phyloP scores from a whole-genome alignment of 2,113 vertebrate species.

The Philantomba maxwellii region DNA sequence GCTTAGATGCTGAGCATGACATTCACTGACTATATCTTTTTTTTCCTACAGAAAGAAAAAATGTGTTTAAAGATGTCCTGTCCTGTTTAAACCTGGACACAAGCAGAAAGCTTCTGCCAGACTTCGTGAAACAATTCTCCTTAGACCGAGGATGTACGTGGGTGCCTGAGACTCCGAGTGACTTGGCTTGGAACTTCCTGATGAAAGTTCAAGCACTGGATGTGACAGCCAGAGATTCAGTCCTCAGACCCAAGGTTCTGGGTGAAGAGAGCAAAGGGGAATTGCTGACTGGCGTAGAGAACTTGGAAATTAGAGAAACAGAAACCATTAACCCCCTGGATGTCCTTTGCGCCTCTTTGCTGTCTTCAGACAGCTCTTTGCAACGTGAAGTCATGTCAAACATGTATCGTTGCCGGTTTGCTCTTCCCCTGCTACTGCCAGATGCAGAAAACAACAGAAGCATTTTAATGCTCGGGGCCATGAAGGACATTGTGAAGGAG shows the following conservation, averaged over 20 bases:
- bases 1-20: neutral
- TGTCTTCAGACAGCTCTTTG: conserved; percentile 81
- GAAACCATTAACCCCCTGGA: conserved; percentile 78
- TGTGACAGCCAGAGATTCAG: conserved; percentile 45
- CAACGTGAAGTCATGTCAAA: conserved; percentile 77
- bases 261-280: neutral
- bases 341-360: conserved; percentile 78
- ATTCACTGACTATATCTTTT: conserved; percentile 8
- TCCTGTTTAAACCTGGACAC: conserved; percentile 56
- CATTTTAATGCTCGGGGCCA: conserved; percentile 78
- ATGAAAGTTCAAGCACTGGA: conserved; percentile 63
- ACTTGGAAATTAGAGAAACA: neutral
- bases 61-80: conserved; percentile 49
- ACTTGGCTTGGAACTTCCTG: conserved; percentile 66
- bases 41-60: conserved; percentile 55
- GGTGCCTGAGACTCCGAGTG: conserved; percentile 24
- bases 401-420: conserved; percentile 83
- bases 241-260: neutral
- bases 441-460: conserved; percentile 70
- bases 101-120: conserved; percentile 56
- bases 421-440: conserved; percentile 84
- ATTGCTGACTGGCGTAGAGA: neutral
- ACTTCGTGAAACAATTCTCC: conserved; percentile 45
- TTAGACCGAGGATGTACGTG: conserved; percentile 11
- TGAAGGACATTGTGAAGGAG: conserved; percentile 72